phyloP scores from a whole-genome alignment of 2,113 vertebrate genomes.

The Ameiurus melas region DNA sequence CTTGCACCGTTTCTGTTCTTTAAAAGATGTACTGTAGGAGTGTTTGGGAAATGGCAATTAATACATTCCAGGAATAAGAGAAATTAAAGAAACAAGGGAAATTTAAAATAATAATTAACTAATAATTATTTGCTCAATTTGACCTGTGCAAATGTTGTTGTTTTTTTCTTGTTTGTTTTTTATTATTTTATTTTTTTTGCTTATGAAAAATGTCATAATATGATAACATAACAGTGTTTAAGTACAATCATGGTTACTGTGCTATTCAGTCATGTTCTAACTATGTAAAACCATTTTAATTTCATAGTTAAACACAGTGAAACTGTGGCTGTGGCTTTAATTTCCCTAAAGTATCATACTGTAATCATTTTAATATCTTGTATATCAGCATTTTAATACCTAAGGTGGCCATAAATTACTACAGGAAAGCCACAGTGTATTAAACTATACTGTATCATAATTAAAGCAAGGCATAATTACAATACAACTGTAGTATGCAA shows the following conservation, averaged over 20 bases:
- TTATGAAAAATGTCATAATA: background rate
- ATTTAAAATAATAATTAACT: background rate
- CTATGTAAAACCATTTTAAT: background rate
- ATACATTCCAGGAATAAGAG: background rate
- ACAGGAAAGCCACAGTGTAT: background rate
- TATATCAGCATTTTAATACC: background rate
- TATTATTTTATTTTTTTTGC: background rate
- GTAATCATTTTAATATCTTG: background rate
- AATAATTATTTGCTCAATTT: background rate
- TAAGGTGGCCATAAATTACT: background rate
- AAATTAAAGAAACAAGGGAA: background rate
- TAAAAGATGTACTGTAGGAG: conserved; percentile 22
- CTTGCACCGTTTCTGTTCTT: background rate
- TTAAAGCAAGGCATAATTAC: background rate
- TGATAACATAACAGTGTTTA: background rate
- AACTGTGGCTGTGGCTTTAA: background rate
- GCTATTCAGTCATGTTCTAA: background rate
- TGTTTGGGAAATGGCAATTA: background rate
- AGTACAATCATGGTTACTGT: background rate
- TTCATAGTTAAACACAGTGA: background rate
- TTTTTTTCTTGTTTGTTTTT: background rate
- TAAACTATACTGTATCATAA: background rate
- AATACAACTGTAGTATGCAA: background rate
- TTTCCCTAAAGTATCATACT: background rate
- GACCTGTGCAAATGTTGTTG: background rate